phyloP scores from a whole-genome alignment of 2,888 invertebrate genomes.

The Cantharis rustica region DNA sequence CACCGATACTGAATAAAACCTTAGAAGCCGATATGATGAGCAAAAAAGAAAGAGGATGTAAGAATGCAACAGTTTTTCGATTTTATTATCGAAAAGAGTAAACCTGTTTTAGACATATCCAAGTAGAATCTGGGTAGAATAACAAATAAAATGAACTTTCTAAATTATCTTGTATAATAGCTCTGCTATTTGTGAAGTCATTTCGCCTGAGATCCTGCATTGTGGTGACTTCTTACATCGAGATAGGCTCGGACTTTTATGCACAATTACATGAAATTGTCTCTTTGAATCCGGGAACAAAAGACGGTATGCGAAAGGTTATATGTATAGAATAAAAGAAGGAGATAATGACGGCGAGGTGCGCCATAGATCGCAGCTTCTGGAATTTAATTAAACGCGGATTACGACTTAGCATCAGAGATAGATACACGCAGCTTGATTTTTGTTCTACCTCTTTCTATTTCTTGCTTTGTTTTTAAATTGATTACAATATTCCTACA shows the following conservation, averaged over 20 bases:
- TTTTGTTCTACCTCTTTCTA: slow-evolving; percentile 19
- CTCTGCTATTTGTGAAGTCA: slow-evolving; percentile 50
- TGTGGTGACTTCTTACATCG: slow-evolving; percentile 43
- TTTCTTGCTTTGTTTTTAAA: slow-evolving; percentile 8
- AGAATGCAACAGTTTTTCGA: background rate
- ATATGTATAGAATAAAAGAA: slow-evolving; percentile 56
- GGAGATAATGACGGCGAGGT: slow-evolving; percentile 54
- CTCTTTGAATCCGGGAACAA: slow-evolving; percentile 51
- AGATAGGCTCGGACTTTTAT: slow-evolving; percentile 49
- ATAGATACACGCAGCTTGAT: slow-evolving; percentile 31
- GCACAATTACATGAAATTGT: slow-evolving; percentile 53
- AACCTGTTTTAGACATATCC: slow-evolving; percentile 19
- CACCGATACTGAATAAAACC: background rate
- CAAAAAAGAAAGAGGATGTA: background rate
- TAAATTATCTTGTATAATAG: slow-evolving; percentile 46
- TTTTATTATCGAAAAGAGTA: background rate
- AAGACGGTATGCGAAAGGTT: slow-evolving; percentile 56
- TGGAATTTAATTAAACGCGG: slow-evolving; percentile 57
- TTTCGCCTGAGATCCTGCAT: slow-evolving; percentile 48
- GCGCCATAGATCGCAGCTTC: slow-evolving; percentile 47
- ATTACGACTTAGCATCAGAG: slow-evolving; percentile 46
- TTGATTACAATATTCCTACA: background rate
- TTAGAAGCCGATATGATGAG: too few species aligned
- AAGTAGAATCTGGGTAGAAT: slow-evolving; percentile 25
- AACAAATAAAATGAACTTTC: slow-evolving; percentile 33